Base-by-base conservation (phyloP, 2,888 invertebrate genomes). In the Sesamia inferens region DNA sequence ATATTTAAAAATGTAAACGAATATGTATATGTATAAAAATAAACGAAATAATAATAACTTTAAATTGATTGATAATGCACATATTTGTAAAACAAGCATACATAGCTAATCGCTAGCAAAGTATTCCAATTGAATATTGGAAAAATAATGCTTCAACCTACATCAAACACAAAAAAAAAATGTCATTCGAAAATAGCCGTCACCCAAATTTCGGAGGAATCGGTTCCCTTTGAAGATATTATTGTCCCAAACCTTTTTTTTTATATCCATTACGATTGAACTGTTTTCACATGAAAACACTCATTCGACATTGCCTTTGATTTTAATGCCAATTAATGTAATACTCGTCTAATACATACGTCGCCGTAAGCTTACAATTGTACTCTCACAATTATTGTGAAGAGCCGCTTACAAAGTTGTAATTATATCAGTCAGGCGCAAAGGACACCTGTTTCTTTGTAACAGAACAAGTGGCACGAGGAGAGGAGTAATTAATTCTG, bases 381-480 rank as follows among this genome's bases (percentile, higher is more conserved):
- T 31, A 31, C 31, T 3, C 3, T 31, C 31, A 31, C 31, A 3
- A 31, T 2, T 31, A 31, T 71, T 68, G 57, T 61, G 44, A 67
- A 48, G 54, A 74, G 48, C 51, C 5, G 42, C 31, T 51, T 61
- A 71, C 63, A 77, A 70, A 71, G 54, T 61, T 62, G 62, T 72
- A 68, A 79, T 82, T 79, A 82, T 77, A 75, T 69, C 13, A 67
- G 44, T 54, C 51, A 67, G 59, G n/a, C 39, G 59, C 59, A 69
- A 68, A 76, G 42, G 16, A 72, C 84, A 84, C 67, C 73, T 72
- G 75, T 72, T 77, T 71, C 69, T 74, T 74, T 80, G 75, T 58
- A 58, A 68, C 22, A 19, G 16, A 74, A 68, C 55, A 65, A 71
- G 58, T 68, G 48, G 51, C 54, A 68, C 65, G 24, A 73, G 71